These are phyloP conservation scores for Aphrophora alni DNA, from an alignment of 2,888 invertebrate species.

Conservation along the genomic window DNA sequence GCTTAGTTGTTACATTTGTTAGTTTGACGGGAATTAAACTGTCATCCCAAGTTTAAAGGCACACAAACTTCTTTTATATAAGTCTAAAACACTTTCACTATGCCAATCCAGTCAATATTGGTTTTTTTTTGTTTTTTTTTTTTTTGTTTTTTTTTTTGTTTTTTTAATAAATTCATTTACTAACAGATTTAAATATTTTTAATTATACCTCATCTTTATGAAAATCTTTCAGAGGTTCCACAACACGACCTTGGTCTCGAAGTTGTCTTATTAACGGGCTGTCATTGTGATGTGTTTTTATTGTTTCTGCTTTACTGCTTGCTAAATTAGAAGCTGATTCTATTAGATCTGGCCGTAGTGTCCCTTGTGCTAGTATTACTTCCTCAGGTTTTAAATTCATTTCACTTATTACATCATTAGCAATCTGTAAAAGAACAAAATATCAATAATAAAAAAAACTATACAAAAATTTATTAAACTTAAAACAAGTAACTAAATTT, in stretches of 20 bases:
- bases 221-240: conserved; percentile 98
- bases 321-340: conserved; percentile 92
- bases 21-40: too few species aligned
- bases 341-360: conserved; percentile 95
- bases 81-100: too few species aligned
- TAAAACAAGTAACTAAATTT: too few species aligned
- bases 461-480: too few species aligned
- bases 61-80: too few species aligned
- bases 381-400: conserved; percentile 90
- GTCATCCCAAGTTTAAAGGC: too few species aligned
- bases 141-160: too few species aligned
- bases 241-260: conserved; percentile 74
- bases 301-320: conserved; percentile 84
- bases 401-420: conserved; percentile 87
- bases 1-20: too few species aligned
- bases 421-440: conserved; percentile 63
- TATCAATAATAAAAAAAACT: not conserved
- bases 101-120: too few species aligned
- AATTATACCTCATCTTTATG: conserved; percentile 99
- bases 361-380: conserved; percentile 93
- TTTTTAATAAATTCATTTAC: too few species aligned
- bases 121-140: too few species aligned
- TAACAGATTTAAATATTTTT: too few species aligned
- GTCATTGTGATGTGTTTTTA: conserved; percentile 99
- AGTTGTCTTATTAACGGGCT: conserved; percentile 86